Percentiles rank a stretch among this genome's conserved stretches.
Evolutionary conservation across 1,140 invertebrate genomes (phyloP).

Genomic region (Cherax destructor): DNA sequence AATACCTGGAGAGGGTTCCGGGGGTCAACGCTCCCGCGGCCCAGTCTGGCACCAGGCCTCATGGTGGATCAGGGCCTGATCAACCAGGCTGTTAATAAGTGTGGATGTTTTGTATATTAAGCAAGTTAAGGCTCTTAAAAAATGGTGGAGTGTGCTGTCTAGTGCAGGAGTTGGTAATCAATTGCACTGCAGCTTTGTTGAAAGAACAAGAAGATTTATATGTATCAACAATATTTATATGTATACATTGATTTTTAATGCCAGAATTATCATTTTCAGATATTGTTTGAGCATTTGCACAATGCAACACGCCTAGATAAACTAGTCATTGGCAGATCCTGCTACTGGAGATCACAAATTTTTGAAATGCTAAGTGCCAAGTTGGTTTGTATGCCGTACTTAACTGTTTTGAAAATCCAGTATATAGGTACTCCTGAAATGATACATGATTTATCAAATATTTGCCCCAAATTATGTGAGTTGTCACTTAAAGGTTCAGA

Average conservation of each 20-base stretch:
- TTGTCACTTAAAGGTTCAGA: conserved; percentile 66
- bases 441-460: conserved; percentile 44
- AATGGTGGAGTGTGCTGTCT: too few species aligned
- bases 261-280: conserved; percentile 26
- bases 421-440: conserved; percentile 70
- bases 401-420: conserved; percentile 60
- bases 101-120: too few species aligned
- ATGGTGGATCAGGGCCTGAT: too few species aligned
- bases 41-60: too few species aligned
- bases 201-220: too few species aligned
- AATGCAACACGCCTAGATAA: conserved; percentile 40
- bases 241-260: background rate
- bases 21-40: too few species aligned
- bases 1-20: too few species aligned
- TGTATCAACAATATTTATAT: background rate
- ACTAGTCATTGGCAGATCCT: conserved; percentile 55
- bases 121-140: too few species aligned
- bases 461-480: conserved; percentile 57
- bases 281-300: conserved; percentile 51
- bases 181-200: too few species aligned
- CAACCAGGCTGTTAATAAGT: too few species aligned
- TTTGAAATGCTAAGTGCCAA: conserved; percentile 51
- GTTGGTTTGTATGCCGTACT: conserved; percentile 33
- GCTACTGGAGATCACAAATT: conserved; percentile 62
- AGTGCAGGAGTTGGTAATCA: too few species aligned